Base-by-base conservation (phyloP, 2,113 vertebrate species). In the Suricata suricatta region DNA sequence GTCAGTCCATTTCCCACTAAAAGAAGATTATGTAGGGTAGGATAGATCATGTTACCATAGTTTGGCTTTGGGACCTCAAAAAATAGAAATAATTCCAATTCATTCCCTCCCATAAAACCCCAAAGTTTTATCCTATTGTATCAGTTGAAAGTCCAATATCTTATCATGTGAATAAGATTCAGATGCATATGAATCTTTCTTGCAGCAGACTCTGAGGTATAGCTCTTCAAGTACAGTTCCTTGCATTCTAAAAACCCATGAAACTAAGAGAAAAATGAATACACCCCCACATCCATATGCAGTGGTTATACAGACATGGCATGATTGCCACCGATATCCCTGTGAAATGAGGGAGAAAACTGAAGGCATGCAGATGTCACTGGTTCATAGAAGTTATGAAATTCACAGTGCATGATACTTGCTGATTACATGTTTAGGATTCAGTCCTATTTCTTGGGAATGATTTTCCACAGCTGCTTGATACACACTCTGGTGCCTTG, bases 401-500 rank as follows among this genome's bases (percentile, higher is more conserved):
- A 79, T 86, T 95, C 54, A 92, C 16, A 95, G 66, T 52, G 82
- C 17, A 64, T 72, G 50, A 76, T 68, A 14, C 5, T 90, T 88
- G 71, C 27, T 77, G 44, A 95, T 86, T 94, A 71, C 74, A 86
- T 85, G 21, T 92, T 50, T 87, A 92, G 35, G 21, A 79, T 72
- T 25, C 72, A 89, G 71, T 68, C 6, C 21, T 92, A 77, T 64
- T 95, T 95, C 79, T 68, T 82, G 52, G 13, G 81, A 89, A 71
- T 90, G 29, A 81, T 85, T 93, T 89, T 64, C 9, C 50, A 92
- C 74, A 97, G 88, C 41, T 94, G 57, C 90, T 79, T 90, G 54
- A 82, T 81, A 68, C 12, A 84, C 10, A 50, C 25, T 90, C 41
- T 25, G 6, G 12, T 25, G 76, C 92, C 76, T 66, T 90, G 66